Conservation (phyloP, 2,888 invertebrate species). For the Slavum lentiscoides region DNA sequence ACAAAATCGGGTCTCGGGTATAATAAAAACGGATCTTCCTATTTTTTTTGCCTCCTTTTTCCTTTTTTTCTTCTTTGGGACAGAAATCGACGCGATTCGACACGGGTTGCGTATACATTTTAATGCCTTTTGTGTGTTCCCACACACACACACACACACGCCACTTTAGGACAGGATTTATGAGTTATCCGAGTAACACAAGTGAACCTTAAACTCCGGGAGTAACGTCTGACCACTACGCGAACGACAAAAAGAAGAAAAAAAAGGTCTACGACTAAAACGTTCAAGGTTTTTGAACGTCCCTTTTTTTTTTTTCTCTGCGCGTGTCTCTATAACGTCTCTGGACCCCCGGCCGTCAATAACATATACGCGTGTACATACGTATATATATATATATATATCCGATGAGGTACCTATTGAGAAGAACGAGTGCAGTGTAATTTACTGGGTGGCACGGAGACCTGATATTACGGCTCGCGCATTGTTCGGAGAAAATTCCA, state of each 20-base stretch:
- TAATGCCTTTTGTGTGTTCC: constrained; percentile 25
- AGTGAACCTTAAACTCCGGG: constrained; percentile 43
- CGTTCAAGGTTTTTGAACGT: constrained; percentile 32
- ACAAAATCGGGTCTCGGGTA: constrained; percentile 5
- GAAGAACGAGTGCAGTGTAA: constrained; percentile 5
- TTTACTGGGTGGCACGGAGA: constrained; percentile 12
- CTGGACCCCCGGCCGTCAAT: too few species aligned
- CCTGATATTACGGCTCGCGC: too few species aligned
- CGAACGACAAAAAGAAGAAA: constrained; percentile 27
- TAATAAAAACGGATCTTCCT: constrained; percentile 28
- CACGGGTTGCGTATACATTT: constrained; percentile 26
- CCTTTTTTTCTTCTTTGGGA: neutral
- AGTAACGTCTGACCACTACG: constrained; percentile 38
- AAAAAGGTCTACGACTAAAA: constrained; percentile 34
- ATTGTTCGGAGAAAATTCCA: constrained; percentile 36
- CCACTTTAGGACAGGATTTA: constrained; percentile 35
- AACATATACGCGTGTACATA: too few species aligned
- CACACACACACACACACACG: neutral
- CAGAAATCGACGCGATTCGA: constrained; percentile 37
- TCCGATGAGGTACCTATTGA: too few species aligned
- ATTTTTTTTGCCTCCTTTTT: constrained; percentile 9
- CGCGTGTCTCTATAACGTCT: too few species aligned
- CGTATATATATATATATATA: too few species aligned
- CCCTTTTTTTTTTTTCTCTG: constrained; percentile 32
- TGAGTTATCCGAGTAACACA: constrained; percentile 44